Conservation (phyloP, 2,888 invertebrate genomes). For the Cantharis lateralis region DNA sequence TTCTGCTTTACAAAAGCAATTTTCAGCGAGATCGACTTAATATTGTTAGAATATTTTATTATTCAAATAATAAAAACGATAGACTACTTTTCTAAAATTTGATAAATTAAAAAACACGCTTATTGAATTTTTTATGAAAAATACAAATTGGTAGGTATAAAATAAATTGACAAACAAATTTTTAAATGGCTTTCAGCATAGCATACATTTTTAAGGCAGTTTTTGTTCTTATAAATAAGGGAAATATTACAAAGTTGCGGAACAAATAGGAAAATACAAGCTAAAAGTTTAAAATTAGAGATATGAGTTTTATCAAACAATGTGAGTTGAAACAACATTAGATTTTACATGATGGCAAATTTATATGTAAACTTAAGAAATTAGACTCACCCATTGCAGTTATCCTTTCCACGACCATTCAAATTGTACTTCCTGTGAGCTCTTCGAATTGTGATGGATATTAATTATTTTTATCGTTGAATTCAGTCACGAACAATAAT, state of each 20-base stretch:
- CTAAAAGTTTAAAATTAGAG: not conserved
- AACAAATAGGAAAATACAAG: not conserved
- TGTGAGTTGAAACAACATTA: too few species aligned
- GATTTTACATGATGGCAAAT: too few species aligned
- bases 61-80: not conserved
- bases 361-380: too few species aligned
- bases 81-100: not conserved
- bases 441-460: too few species aligned
- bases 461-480: too few species aligned
- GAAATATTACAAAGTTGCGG: not conserved
- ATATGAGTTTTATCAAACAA: too few species aligned
- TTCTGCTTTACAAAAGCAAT: not conserved
- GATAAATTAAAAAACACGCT: not conserved
- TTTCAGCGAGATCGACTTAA: not conserved
- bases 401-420: too few species aligned
- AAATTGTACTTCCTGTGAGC: too few species aligned
- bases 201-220: not conserved
- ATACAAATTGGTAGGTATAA: not conserved
- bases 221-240: not conserved
- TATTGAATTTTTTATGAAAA: not conserved
- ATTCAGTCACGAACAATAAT: too few species aligned
- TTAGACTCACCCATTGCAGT: too few species aligned
- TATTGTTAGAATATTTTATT: not conserved
- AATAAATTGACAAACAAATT: not conserved
- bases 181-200: not conserved